Evolutionary conservation across 2,113 vertebrate species (phyloP).

Genomic region (Apteryx owenii): DNA sequence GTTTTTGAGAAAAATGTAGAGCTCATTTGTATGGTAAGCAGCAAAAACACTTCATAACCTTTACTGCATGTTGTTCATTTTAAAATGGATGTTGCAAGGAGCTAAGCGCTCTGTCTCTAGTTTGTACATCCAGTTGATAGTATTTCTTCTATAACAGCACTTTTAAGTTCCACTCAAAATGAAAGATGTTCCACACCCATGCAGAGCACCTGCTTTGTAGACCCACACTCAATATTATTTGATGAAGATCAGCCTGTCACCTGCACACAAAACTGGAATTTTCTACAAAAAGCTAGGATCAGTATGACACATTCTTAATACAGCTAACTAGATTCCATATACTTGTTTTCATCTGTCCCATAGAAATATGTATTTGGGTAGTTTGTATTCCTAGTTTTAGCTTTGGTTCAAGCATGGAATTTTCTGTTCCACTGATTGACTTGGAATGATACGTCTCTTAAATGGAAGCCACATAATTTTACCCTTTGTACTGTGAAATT

Average conservation of each 20-base stretch:
- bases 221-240: neutral
- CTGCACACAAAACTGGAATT: neutral
- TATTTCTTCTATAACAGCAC: neutral
- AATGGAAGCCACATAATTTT: neutral
- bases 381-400: neutral
- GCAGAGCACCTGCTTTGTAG: neutral
- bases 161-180: neutral
- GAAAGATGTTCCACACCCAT: neutral
- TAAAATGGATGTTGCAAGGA: neutral
- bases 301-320: neutral
- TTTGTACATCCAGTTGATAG: neutral
- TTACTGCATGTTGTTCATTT: slow-evolving; percentile 25
- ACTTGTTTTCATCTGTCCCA: neutral
- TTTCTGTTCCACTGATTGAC: neutral
- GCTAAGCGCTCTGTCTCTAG: neutral
- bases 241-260: neutral
- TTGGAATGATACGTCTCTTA: neutral
- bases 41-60: neutral
- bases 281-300: neutral
- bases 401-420: neutral
- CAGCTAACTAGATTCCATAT: neutral
- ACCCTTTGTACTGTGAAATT: neutral
- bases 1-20: neutral
- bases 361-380: neutral
- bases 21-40: slow-evolving; percentile 5